Evolutionary conservation across 2,797 vertebrate species (phyloP), one percentile per base, ranked within the genome.

Genomic region (Propithecus deckenii): DNA sequence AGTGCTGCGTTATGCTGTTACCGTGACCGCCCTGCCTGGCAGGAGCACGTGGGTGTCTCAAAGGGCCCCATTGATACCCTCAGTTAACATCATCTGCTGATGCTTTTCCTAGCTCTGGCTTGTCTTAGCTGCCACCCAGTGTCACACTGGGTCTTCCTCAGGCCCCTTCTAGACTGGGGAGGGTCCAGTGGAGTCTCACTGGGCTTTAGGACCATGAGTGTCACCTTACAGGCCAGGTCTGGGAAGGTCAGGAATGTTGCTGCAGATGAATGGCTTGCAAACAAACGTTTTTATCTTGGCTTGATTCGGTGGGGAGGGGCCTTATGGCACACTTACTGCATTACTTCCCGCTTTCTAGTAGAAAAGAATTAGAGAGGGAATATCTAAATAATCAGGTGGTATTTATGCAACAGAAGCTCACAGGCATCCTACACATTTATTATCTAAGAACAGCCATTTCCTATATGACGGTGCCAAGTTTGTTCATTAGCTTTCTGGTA

Each of bases 401-500:
- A 48, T 79, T 88, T 65, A 41, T 38, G 32, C 50, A 50, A 5
- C 46, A 65, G 78, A 57, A 35, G 35, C 84, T 91, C 18, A 0
- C 20, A 35, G 85, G 61, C 65, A 30, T 46, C 25, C 20, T 78
- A 17, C 22, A 71, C 0, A 23, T 67, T 61, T 41, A 93, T 88
- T 85, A 46, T 71, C 20, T 65, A 57, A 92, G 61, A 85, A 46
- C 43, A 87, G 61, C 23, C 35, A 18, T 84, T 81, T 88, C 61
- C 46, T 89, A 0, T 35, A 23, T 14, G 13, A 25, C 17, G 5
- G 74, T 61, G 67, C 94, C 96, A 89, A 30, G 75, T 69, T 61
- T 81, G 22, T 92, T 92, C 84, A 35, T 83, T 80, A 71, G 71
- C 87, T 96, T 71, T 80, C 57, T 89, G 88, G 43, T 74, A 17